Base-by-base conservation (phyloP, 2,888 invertebrate species). In the Tetropium fuscum region DNA sequence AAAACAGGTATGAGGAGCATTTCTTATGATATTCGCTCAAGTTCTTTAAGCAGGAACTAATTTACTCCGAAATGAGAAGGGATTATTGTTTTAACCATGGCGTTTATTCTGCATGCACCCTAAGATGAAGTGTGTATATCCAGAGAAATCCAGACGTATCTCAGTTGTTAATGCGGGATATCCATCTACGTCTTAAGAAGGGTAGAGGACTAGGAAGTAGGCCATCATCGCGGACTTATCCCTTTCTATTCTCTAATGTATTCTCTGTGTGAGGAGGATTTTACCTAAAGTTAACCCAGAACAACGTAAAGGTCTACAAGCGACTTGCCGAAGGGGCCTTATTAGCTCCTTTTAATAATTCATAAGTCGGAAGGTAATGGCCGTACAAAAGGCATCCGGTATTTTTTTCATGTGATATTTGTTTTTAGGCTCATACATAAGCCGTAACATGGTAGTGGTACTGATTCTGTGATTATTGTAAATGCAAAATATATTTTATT, bases 241-340 rank as follows among this genome's bases (percentile, higher is more conserved):
- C 75, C 77, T 72, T 70, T 75, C 76, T 73, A 76, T 78, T 77
- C 74, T 74, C 71, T 80, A 80, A 79, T 78, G 77, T 75, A 80
- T 80, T 78, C 78, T 66, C 75, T 77, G 74, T 77, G 76, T 73
- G 70, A 72, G 72, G 57, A 69, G 77, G 74, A 75, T 76, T 78
- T 76, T 69, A 74, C 55, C 59, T 55, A 60, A 55, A 53, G 30
- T 54, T 34, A 36, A 60, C 51, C 56, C 72, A 43, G 58, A 58
- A 53, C 73, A 72, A 65, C 68, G 71, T 36, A 56, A 56, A 48
- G 56, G 53, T 32, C 47, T 43, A 59, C 49, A 54, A 60, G 58
- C 51, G 56, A 60, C 20, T 58, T 55, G 49, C 49, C 54, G 53
- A 40, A 25, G 51, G 25, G 54, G 53, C 43, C 63, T 63, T 66